Evolutionary conservation across 2,888 invertebrate genomes (phyloP).

Genomic region (Chaetoderma sp.): DNA sequence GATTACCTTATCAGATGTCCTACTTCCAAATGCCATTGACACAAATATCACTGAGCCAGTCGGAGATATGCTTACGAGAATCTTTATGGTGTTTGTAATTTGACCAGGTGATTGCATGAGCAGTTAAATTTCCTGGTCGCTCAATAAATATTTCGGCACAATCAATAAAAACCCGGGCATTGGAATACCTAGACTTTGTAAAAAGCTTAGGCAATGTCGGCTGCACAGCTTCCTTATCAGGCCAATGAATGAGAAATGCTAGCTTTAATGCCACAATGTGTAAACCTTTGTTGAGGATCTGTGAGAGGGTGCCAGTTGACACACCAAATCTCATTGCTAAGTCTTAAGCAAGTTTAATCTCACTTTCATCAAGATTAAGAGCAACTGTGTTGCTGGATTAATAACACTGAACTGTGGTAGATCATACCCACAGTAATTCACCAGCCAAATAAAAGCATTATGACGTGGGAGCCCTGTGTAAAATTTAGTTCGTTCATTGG

Average conservation of each 20-base stretch:
- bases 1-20: conserved; percentile 34
- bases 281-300: conserved; percentile 14
- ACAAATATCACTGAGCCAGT: conserved; percentile 24
- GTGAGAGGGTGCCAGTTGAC: conserved; percentile 15
- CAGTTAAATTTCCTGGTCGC: conserved; percentile 9
- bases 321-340: conserved; percentile 17
- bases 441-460: no score
- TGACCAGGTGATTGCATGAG: conserved; percentile 19
- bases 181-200: no score
- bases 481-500: no score
- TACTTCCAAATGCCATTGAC: conserved; percentile 28
- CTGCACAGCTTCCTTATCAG: conserved; percentile 21
- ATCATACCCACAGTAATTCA: no score
- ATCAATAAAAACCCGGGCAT: conserved; percentile 22
- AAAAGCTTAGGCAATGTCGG: conserved; percentile 23
- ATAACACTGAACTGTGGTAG: no score
- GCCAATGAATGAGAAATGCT: conserved; percentile 29
- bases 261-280: conserved; percentile 17
- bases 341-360: conserved; percentile 23
- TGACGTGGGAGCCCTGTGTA: no score
- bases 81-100: conserved; percentile 27
- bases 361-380: conserved; percentile 23
- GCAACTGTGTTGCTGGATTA: no score
- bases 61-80: conserved; percentile 16
- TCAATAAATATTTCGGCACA: conserved; percentile 30